Conservation (phyloP, 2,113 vertebrate genomes). For the Chloroceryle aenea region DNA sequence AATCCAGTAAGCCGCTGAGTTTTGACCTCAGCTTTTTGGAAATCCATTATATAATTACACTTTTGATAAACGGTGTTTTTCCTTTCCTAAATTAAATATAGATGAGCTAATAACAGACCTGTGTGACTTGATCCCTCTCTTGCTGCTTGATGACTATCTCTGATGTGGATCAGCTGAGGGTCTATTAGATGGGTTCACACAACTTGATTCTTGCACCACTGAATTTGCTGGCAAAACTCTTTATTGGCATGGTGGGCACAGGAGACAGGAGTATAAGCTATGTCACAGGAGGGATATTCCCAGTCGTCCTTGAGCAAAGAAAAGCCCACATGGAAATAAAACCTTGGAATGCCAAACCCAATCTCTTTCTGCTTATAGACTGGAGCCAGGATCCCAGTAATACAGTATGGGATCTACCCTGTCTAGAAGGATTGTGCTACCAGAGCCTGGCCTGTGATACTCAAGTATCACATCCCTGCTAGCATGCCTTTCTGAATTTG, state of each 20-base stretch:
- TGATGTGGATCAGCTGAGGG: background rate
- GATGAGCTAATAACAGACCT: background rate
- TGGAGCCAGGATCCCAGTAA: background rate
- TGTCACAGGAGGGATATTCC: background rate
- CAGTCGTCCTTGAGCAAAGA: background rate
- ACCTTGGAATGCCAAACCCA: background rate
- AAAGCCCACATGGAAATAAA: background rate
- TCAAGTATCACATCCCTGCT: background rate
- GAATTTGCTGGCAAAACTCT: background rate
- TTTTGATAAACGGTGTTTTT: background rate
- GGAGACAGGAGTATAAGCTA: background rate
- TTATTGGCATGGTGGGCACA: background rate
- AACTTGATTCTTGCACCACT: background rate
- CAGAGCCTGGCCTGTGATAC: background rate
- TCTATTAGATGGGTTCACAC: background rate
- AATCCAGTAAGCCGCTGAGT: background rate
- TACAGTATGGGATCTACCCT: rapidly evolving
- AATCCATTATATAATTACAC: rapidly evolving
- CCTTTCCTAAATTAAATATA: background rate
- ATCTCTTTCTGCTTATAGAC: background rate
- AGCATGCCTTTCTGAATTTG: background rate
- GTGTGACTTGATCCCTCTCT: background rate
- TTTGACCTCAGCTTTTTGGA: background rate
- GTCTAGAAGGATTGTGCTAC: background rate
- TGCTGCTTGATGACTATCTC: background rate